These are phyloP conservation scores for Apomyelois bistriatella DNA, from an alignment of 2,888 invertebrate species.

Conservation along the genomic window DNA sequence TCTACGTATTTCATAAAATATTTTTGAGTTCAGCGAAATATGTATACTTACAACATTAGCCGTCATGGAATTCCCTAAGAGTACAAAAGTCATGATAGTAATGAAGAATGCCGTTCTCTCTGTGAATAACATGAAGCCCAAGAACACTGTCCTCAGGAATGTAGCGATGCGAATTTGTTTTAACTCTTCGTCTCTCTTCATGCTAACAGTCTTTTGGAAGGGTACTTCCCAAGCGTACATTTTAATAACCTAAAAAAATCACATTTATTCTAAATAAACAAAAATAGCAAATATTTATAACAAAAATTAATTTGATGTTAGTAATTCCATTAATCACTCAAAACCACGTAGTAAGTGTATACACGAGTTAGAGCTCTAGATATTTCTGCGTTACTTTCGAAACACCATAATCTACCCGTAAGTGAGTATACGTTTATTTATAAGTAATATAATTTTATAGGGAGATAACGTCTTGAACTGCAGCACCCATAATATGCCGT, in stretches of 20 bases:
- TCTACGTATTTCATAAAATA: no score
- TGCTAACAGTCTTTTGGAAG: conserved; percentile 88
- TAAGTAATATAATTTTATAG: no score
- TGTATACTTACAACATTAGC: conserved; percentile 82
- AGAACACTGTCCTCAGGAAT: conserved; percentile 82
- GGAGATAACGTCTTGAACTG: no score
- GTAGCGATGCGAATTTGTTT: conserved; percentile 81
- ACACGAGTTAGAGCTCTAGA: no score
- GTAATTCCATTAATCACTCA: no score
- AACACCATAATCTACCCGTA: no score
- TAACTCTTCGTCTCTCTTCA: conserved; percentile 82
- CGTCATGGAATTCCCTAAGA: conserved; percentile 83
- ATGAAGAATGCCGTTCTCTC: conserved; percentile 89
- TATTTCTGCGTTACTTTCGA: no score
- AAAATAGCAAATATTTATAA: not conserved
- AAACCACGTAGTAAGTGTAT: no score
- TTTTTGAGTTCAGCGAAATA: no score
- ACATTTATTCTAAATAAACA: no score
- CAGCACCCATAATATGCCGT: no score
- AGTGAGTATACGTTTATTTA: no score
- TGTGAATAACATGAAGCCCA: conserved; percentile 89
- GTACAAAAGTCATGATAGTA: conserved; percentile 84
- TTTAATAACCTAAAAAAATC: conserved; percentile 89
- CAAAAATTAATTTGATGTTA: not conserved
- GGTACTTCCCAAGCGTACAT: conserved; percentile 98